Evolutionary conservation across 2,888 invertebrate species (phyloP).

Genomic region (Taphrorychus bicolor): DNA sequence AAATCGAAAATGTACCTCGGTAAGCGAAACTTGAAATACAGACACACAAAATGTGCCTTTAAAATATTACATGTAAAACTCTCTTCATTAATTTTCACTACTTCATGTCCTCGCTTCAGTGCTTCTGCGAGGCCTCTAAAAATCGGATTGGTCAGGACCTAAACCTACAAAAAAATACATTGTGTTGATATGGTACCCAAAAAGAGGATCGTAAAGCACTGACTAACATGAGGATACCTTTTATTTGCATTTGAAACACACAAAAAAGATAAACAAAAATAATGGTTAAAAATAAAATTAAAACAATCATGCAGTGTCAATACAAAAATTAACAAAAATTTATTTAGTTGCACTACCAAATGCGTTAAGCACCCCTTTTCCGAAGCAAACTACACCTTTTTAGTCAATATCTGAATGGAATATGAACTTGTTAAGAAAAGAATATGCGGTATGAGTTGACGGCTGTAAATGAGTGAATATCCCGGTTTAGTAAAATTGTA

Average conservation of each 20-base stretch:
- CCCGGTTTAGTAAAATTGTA: conserved; percentile 15
- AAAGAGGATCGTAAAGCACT: neutral
- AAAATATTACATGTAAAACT: conserved; percentile 26
- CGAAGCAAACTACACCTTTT: conserved; percentile 64
- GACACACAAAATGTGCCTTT: conserved; percentile 11
- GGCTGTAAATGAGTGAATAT: neutral
- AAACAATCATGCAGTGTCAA: conserved; percentile 31
- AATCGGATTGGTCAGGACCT: conserved; percentile 70
- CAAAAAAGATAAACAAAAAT: conserved; percentile 35
- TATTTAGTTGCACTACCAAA: conserved; percentile 40
- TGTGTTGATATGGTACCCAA: no score
- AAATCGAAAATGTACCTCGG: conserved; percentile 17
- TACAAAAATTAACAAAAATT: conserved; percentile 35
- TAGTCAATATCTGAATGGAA: conserved; percentile 32
- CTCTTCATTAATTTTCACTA: conserved; percentile 22
- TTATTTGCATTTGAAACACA: conserved; percentile 50
- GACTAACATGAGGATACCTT: conserved; percentile 30
- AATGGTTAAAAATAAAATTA: conserved; percentile 11
- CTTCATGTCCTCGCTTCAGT: conserved; percentile 29
- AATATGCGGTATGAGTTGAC: conserved; percentile 8
- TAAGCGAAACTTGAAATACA: conserved; percentile 28
- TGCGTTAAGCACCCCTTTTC: conserved; percentile 48
- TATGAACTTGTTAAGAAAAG: conserved; percentile 23
- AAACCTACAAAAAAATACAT: conserved; percentile 56
- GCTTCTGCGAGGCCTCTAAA: conserved; percentile 55